Conservation (phyloP, 2,113 vertebrate species). For the Ophthalmolycus amberensis region DNA sequence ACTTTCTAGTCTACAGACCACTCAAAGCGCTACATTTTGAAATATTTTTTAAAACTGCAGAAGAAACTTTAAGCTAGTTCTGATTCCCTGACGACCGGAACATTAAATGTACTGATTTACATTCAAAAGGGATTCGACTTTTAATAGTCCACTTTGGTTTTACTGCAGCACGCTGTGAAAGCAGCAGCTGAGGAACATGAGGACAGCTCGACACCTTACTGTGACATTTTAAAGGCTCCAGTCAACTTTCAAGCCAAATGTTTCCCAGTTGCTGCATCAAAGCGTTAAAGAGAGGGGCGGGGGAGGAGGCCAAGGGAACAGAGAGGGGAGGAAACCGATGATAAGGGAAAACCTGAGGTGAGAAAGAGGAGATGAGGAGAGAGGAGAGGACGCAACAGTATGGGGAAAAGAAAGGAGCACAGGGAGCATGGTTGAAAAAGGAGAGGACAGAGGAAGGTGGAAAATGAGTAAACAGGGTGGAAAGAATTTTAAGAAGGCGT, state of each 20-base stretch:
- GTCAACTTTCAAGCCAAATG: conserved; percentile 65
- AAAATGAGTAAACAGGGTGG: background rate
- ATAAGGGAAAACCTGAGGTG: conserved; percentile 2
- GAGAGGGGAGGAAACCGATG: background rate
- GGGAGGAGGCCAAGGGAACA: background rate
- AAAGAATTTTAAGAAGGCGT: background rate
- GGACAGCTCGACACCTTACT: conserved; percentile 23
- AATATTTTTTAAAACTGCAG: background rate
- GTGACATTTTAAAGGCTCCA: conserved; percentile 5
- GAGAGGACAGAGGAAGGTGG: background rate
- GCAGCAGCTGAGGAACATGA: background rate
- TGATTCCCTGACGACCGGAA: background rate
- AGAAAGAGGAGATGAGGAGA: conserved; percentile 2
- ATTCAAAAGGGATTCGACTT: background rate
- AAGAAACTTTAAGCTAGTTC: background rate
- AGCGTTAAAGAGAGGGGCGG: background rate
- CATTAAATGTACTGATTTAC: background rate
- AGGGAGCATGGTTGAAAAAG: background rate
- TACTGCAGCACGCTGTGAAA: background rate
- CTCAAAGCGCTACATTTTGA: background rate
- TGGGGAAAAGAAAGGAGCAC: background rate
- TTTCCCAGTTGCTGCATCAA: conserved; percentile 37
- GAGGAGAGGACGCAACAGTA: background rate
- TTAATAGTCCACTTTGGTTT: background rate
- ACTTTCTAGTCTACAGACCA: background rate